Evolutionary conservation across 2,888 invertebrate genomes (phyloP), one percentile per base, ranked within the genome.

Genomic region (Biston betularia): DNA sequence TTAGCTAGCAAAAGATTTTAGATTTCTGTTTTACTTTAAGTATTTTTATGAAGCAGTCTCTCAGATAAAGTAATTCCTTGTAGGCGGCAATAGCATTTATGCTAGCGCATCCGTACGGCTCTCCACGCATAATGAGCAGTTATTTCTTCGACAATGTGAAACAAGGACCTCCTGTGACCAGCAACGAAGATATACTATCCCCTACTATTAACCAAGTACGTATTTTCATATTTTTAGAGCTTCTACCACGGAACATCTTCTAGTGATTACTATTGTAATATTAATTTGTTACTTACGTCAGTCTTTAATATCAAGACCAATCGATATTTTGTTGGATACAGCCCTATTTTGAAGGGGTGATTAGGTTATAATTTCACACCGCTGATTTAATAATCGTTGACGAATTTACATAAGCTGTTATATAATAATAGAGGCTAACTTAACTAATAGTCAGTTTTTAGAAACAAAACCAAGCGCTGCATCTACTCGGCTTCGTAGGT

Each of bases 41-140:
- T 15, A 5, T 38, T 14, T 48, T 15, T 7, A 66, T 40, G 53
- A n/a, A 45, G 10, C 3, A 24, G 9, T 46, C 24, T 46, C 2
- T 15, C 2, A 24, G 14, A 33, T n/a, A 14, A 33, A 11, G 46
- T 15, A 33, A 10, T 10, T 11, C 24, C 11, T 63, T 62, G 7
- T 69, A 92, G 92, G 89, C 82, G 93, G 98, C 98, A 0, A 95
- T 95, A 24, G 97, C 97, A 0, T 98, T 98, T 82, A 96, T 97
- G 95, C 87, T 98, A 76, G 97, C 98, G 0, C 96, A 96, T 90
- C 96, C 97, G 0, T 98, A 97, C 76, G 97, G 97, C 2, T 94
- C 95, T 60, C 95, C 97, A 0, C 94, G 96, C 6, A 90, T 98
- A 12, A 97, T 98, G 96, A 98, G 97, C 80, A 97, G 98, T 72